Conservation (phyloP, 2,888 invertebrate species). For the Nasonovia ribisnigri region DNA sequence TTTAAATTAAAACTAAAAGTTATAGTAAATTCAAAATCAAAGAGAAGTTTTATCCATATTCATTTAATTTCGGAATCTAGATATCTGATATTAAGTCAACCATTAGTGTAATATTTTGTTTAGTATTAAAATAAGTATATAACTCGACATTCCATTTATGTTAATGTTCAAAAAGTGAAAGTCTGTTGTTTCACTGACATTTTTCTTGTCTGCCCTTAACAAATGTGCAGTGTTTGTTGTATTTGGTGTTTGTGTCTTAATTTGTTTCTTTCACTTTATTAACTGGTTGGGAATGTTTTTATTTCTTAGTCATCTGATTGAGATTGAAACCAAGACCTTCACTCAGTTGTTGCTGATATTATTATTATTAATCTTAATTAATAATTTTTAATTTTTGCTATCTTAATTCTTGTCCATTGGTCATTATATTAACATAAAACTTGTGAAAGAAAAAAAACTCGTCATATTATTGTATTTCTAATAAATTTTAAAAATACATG, state of each 20-base stretch:
- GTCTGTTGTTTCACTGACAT: not conserved
- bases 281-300: not conserved
- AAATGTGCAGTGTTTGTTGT: not conserved
- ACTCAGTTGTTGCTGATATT: not conserved
- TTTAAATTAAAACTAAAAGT: conserved; percentile 22
- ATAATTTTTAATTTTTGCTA: conserved; percentile 21
- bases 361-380: conserved; percentile 14
- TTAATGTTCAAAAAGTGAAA: not conserved
- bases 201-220: conserved; percentile 16
- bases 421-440: conserved; percentile 38
- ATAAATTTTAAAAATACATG: conserved; percentile 55
- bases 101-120: not conserved
- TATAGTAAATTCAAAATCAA: conserved; percentile 10
- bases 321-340: not conserved
- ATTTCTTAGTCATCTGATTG: not conserved
- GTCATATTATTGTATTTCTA: conserved; percentile 40
- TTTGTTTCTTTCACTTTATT: not conserved
- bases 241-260: conserved; percentile 20
- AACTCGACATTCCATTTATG: conserved; percentile 49
- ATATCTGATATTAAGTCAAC: not conserved
- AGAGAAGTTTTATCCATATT: not conserved
- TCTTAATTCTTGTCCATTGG: conserved; percentile 35
- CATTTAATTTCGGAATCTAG: not conserved
- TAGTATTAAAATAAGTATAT: not conserved
- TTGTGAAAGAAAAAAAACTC: conserved; percentile 11